Percentiles rank a stretch among this genome's conserved stretches.
Evolutionary conservation across 2,113 vertebrate genomes (phyloP).

Genomic region (Accipiter virgatus): DNA sequence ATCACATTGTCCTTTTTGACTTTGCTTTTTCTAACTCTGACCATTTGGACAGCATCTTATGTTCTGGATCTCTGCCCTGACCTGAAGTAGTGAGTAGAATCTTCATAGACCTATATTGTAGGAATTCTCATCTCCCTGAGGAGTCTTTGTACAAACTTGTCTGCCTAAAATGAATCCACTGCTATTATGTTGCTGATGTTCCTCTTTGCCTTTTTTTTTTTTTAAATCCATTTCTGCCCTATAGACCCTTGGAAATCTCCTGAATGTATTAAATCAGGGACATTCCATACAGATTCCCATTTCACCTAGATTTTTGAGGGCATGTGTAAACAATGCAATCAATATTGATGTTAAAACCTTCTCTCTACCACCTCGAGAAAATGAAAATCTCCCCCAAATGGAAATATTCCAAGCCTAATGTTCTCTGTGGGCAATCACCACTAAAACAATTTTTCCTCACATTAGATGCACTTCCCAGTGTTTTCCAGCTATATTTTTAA

Average conservation of each 20-base stretch:
- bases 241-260: background rate
- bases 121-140: background rate
- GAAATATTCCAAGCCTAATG: background rate
- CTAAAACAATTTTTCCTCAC: background rate
- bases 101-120: rapidly evolving
- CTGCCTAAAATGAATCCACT: background rate
- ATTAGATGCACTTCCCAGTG: background rate
- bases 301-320: background rate
- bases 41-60: background rate
- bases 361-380: background rate
- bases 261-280: background rate
- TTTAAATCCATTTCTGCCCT: background rate
- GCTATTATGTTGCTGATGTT: background rate
- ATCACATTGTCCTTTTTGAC: background rate
- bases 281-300: background rate
- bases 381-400: background rate
- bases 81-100: background rate
- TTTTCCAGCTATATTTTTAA: background rate
- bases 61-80: background rate
- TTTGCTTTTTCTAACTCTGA: background rate
- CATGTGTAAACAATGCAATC: background rate
- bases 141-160: background rate
- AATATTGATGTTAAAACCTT: background rate
- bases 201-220: background rate
- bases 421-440: background rate